phyloP scores from a whole-genome alignment of 2,797 vertebrate species.

The Rhynchotus rufescens region DNA sequence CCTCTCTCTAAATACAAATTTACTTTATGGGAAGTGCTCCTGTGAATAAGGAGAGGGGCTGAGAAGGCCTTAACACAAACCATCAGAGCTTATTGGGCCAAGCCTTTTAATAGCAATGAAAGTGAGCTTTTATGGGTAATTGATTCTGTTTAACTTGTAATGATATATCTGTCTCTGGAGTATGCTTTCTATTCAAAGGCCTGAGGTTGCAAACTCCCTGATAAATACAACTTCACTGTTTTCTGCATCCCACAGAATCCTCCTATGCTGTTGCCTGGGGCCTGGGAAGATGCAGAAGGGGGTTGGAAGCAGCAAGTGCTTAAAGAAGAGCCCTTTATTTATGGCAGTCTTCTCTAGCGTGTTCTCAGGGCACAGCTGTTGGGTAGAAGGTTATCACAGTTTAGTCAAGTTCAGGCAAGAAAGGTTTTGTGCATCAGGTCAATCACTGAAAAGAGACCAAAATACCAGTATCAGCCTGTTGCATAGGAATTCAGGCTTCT shows the following conservation, averaged over 20 bases:
- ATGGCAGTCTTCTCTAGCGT: rapidly evolving
- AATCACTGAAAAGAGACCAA: not conserved
- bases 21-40: not conserved
- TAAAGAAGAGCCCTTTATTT: not conserved
- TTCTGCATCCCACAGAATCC: not conserved
- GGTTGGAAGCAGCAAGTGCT: rapidly evolving
- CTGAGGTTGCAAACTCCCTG: not conserved
- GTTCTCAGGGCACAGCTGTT: not conserved
- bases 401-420: not conserved
- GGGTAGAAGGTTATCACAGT: not conserved
- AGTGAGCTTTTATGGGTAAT: not conserved
- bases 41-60: not conserved
- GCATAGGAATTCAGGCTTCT: not conserved
- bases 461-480: not conserved
- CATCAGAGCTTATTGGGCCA: not conserved
- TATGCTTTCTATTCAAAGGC: not conserved
- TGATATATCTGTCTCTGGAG: not conserved
- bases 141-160: no score
- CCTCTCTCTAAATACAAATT: no score
- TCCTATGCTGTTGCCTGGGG: not conserved
- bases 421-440: not conserved
- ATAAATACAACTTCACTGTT: not conserved
- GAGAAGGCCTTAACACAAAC: not conserved
- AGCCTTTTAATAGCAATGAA: not conserved
- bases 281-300: rapidly evolving